phyloP scores from a whole-genome alignment of 2,888 invertebrate species.

The Polydrusus cervinus region DNA sequence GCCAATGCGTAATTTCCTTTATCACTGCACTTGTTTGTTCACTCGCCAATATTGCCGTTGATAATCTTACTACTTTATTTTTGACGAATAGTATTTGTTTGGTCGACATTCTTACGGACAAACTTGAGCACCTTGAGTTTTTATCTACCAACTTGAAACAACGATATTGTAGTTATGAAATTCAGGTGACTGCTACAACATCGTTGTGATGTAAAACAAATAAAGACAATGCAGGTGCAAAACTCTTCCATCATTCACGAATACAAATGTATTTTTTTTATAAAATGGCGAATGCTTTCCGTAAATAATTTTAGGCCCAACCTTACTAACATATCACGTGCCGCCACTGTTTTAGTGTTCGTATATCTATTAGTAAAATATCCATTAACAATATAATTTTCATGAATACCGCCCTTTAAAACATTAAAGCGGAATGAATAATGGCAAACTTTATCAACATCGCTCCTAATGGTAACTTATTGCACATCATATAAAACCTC shows the following conservation, averaged over 20 bases:
- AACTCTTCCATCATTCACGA: too few species aligned
- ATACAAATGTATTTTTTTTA: too few species aligned
- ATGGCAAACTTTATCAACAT: slow-evolving; percentile 49
- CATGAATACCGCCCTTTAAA: slow-evolving; percentile 5
- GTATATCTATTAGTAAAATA: neutral
- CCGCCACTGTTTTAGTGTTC: too few species aligned
- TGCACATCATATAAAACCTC: slow-evolving; percentile 50
- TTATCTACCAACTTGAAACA: slow-evolving; percentile 60
- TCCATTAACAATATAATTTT: slow-evolving; percentile 11
- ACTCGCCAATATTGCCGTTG: slow-evolving; percentile 24
- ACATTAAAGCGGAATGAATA: slow-evolving; percentile 37
- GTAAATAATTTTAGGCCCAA: too few species aligned
- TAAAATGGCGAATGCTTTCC: too few species aligned
- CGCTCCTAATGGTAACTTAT: slow-evolving; percentile 50
- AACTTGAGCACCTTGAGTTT: slow-evolving; percentile 66
- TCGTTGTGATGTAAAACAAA: too few species aligned
- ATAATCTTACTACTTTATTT: slow-evolving; percentile 48
- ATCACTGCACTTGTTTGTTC: slow-evolving; percentile 47
- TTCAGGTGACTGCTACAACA: slow-evolving; percentile 56
- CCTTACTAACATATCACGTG: too few species aligned
- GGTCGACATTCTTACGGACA: slow-evolving; percentile 59
- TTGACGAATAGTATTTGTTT: slow-evolving; percentile 52
- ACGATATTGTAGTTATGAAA: slow-evolving; percentile 61
- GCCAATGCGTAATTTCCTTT: slow-evolving; percentile 30
- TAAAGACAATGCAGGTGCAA: too few species aligned